Percentiles rank a stretch among this genome's conserved stretches.
phyloP scores from a whole-genome alignment of 2,113 vertebrate genomes.

The Solea solea region DNA sequence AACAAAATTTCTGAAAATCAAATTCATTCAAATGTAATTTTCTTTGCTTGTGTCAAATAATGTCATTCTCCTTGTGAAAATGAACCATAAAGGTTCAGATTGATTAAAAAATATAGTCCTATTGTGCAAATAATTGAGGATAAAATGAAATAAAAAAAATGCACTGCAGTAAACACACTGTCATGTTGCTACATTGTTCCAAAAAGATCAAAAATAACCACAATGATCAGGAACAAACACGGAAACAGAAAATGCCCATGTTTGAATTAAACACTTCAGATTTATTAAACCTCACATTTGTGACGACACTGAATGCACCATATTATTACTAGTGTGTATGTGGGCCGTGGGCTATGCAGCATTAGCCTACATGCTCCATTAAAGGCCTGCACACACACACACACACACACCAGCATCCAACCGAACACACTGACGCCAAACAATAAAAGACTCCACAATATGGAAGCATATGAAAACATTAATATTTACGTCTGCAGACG shows the following conservation, averaged over 20 bases:
- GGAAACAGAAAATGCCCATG: constrained; percentile 15
- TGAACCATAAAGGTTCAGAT: background rate
- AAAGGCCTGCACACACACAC: constrained; percentile 21
- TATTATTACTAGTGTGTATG: constrained; percentile 17
- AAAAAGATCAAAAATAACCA: no score
- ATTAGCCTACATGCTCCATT: constrained; percentile 7
- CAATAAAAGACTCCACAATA: no score
- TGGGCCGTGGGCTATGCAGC: constrained; percentile 38
- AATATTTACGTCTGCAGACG: no score
- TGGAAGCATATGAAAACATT: no score
- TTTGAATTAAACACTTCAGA: constrained; percentile 24
- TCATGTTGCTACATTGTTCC: no score
- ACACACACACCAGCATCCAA: background rate
- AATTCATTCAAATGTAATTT: background rate
- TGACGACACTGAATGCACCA: constrained; percentile 13
- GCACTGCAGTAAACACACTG: background rate
- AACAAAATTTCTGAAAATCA: background rate
- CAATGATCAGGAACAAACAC: background rate
- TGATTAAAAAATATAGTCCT: background rate
- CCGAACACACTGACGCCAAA: background rate
- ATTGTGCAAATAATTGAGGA: background rate
- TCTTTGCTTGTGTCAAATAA: background rate
- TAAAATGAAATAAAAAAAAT: background rate
- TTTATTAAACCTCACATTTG: background rate
- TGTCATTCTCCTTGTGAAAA: background rate